These are phyloP conservation scores for Cervus canadensis DNA, from an alignment of 2,113 vertebrate species.

Conservation along the genomic window DNA sequence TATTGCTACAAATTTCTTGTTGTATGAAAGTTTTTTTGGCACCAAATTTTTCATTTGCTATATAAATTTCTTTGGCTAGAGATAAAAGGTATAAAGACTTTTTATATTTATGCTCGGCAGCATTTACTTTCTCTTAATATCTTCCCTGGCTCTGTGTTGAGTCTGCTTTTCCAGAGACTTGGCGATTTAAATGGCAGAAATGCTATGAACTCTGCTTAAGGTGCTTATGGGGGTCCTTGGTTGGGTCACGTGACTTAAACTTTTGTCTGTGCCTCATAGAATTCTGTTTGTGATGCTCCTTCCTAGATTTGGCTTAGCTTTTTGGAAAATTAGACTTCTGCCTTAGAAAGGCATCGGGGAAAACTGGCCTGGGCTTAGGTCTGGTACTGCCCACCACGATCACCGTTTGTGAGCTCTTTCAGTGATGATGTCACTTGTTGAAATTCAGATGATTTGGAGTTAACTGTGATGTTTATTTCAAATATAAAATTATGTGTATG, in stretches of 20 bases:
- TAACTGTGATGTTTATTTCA: background rate
- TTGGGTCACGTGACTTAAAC: background rate
- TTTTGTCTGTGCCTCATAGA: background rate
- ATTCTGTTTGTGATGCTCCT: background rate
- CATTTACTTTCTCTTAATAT: background rate
- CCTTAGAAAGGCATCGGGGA: background rate
- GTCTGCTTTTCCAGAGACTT: background rate
- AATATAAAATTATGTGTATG: slow-evolving; percentile 3
- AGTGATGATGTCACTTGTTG: background rate
- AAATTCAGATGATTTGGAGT: background rate
- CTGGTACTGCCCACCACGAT: fast-evolving
- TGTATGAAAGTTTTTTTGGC: background rate
- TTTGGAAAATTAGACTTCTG: background rate
- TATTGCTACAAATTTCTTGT: background rate
- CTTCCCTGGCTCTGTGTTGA: background rate
- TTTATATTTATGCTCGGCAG: background rate
- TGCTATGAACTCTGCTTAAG: background rate
- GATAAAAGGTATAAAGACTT: background rate
- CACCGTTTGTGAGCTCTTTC: background rate
- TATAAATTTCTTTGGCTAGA: background rate
- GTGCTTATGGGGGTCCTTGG: background rate
- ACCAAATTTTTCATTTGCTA: background rate
- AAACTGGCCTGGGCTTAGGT: background rate
- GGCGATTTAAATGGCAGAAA: background rate
- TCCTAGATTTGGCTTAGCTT: background rate